Conservation (phyloP, 2,113 vertebrate species). For the Bettongia penicillata region DNA sequence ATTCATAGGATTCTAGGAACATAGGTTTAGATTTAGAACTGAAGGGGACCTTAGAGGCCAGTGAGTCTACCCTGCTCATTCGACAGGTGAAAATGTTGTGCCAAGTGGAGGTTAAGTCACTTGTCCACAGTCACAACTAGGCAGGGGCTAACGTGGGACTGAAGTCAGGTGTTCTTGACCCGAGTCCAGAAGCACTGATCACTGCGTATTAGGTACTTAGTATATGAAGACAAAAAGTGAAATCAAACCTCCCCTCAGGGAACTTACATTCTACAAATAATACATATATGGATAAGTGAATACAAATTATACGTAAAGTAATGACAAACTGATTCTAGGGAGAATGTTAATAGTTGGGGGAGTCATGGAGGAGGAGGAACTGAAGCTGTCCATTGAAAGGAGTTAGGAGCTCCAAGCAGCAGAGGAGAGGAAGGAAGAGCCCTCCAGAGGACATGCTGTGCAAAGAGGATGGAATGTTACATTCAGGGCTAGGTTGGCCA, state of each 20-base stretch:
- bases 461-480: background rate
- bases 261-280: background rate
- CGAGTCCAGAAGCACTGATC: background rate
- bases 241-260: background rate
- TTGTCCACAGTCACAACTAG: background rate
- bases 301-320: background rate
- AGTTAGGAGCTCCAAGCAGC: background rate
- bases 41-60: background rate
- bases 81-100: background rate
- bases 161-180: background rate
- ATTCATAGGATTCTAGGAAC: background rate
- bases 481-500: background rate
- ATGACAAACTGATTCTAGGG: background rate
- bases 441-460: background rate
- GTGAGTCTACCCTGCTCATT: background rate
- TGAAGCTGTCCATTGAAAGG: background rate
- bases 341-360: background rate
- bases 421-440: background rate
- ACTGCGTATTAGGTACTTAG: background rate
- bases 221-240: background rate
- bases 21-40: background rate
- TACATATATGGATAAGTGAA: background rate
- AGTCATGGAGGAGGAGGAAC: background rate
- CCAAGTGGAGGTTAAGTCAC: background rate
- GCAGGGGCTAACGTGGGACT: background rate